Evolutionary conservation across 2,888 invertebrate genomes (phyloP), one percentile per base, ranked within the genome.

Genomic region (Linnaemya tessellans): DNA sequence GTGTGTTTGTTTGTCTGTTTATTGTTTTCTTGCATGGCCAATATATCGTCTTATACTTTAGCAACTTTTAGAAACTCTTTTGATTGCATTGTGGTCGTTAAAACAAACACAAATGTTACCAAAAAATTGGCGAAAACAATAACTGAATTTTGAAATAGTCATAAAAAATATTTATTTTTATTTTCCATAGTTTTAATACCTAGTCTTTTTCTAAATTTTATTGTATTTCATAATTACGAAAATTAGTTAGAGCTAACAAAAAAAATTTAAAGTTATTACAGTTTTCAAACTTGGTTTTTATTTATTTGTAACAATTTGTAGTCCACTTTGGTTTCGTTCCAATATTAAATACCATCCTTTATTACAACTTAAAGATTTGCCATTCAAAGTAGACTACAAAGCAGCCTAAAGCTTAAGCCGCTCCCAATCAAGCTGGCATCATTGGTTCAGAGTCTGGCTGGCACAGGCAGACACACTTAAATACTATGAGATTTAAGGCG

Each of bases 101-200:
- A 77, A 74, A 74, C 22, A 22, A 46, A 77, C 77, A 84, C 62
- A 81, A 84, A 81, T 79, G 78, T 84, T 70, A 38, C 51, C 77
- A 78, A 77, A 77, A n/a, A 71, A 56, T 46, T 78, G 65, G 46
- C 56, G 13, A 67, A 78, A 74, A 81, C 68, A 78, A 78, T 78
- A 49, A 85, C 20, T 43, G 54, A 64, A 60, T 60, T 79, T 67
- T 13, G 46, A 49, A 62, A 49, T 58, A 30, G 5, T 30, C 5
- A 30, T 30, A 30, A 30, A 30, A 30, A 30, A 2, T 30, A 30
- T 30, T n/a, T n/a, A n/a, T n/a, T n/a, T n/a, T n/a, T 3, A 5
- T 30, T 30, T 30, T 30, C 5, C 30, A 2, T 30, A 51, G 67
- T 56, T 43, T 68, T 73, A 80, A 78, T 84, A n/a, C n/a, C n/a